Conservation (phyloP, 2,113 vertebrate species). For the Nerophis lumbriciformis region DNA sequence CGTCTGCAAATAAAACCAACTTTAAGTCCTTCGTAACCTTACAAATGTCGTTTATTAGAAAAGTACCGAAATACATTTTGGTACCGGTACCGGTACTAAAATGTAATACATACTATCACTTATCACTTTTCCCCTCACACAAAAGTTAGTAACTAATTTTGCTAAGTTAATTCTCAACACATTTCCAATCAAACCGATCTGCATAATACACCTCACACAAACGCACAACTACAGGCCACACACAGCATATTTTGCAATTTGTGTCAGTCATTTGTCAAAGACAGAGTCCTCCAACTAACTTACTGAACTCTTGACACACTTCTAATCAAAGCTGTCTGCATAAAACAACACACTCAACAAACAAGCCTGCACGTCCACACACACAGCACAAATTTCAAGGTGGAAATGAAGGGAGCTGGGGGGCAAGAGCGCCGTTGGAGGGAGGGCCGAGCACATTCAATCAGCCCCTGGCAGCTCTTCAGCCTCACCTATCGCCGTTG, state of each 20-base stretch:
- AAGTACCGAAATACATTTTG: no score
- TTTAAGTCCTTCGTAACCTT: no score
- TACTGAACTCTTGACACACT: constrained; percentile 2
- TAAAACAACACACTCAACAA: background rate
- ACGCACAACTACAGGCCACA: constrained; percentile 4
- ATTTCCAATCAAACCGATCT: background rate
- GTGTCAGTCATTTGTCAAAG: background rate
- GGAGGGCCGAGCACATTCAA: constrained; percentile 47
- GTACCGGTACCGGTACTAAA: no score
- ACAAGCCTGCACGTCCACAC: constrained; percentile 8
- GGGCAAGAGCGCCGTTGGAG: constrained; percentile 28
- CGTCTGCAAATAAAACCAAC: no score
- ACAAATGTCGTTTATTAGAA: no score
- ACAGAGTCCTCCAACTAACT: background rate
- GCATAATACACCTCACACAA: background rate
- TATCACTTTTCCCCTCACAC: background rate
- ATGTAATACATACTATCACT: background rate
- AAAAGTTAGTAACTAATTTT: background rate
- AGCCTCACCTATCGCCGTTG: constrained; percentile 48
- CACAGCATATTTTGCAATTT: background rate
- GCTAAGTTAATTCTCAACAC: constrained; percentile 6
- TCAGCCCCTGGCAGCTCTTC: constrained; percentile 55
- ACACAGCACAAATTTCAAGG: constrained; percentile 39
- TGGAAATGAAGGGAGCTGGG: constrained; percentile 28
- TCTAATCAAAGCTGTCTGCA: background rate